These are phyloP conservation scores for Mesorhabditis sp. DNA, from an alignment of 2,888 invertebrate species.

Conservation along the genomic window DNA sequence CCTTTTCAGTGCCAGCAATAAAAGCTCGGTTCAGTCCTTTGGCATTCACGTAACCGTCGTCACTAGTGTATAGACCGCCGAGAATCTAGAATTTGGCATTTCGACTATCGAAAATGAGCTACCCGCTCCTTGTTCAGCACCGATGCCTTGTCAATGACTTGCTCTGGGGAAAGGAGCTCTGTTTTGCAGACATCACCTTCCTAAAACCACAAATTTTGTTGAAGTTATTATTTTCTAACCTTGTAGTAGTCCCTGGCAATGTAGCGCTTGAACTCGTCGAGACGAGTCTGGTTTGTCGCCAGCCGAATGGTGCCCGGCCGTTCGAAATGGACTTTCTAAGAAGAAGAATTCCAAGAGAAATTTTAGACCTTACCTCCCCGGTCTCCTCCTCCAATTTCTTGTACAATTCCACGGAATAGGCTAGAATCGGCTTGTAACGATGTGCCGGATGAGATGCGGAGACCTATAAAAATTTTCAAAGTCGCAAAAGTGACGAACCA, in stretches of 20 bases:
- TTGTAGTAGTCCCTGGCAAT: conserved; percentile 60
- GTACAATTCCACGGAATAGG: conserved; percentile 60
- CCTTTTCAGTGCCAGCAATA: conserved; percentile 57
- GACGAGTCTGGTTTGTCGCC: conserved; percentile 57
- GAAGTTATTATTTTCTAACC: conserved; percentile 7
- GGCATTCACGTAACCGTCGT: conserved; percentile 62
- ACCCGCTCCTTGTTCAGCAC: not conserved
- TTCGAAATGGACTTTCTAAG: conserved; percentile 60
- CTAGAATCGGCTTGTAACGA: conserved; percentile 60
- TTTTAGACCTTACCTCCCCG: conserved; percentile 52
- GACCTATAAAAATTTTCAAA: conserved; percentile 56
- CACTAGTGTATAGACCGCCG: conserved; percentile 60
- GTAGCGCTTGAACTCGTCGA: conserved; percentile 61
- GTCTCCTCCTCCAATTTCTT: conserved; percentile 60
- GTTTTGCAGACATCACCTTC: conserved; percentile 45
- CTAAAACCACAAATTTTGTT: conserved; percentile 11
- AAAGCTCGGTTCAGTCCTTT: conserved; percentile 59
- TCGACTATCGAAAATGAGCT: not conserved
- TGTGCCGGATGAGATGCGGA: conserved; percentile 60
- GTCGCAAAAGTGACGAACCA: conserved; percentile 8
- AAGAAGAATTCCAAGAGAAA: not conserved
- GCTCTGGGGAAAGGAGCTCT: conserved; percentile 53
- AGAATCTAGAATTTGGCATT: conserved; percentile 52
- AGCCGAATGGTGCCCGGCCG: conserved; percentile 60
- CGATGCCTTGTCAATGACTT: conserved; percentile 58